Percentiles rank a stretch among this genome's conserved stretches.
Evolutionary conservation across 2,888 invertebrate species (phyloP).

Genomic region (Elysia crispata): DNA sequence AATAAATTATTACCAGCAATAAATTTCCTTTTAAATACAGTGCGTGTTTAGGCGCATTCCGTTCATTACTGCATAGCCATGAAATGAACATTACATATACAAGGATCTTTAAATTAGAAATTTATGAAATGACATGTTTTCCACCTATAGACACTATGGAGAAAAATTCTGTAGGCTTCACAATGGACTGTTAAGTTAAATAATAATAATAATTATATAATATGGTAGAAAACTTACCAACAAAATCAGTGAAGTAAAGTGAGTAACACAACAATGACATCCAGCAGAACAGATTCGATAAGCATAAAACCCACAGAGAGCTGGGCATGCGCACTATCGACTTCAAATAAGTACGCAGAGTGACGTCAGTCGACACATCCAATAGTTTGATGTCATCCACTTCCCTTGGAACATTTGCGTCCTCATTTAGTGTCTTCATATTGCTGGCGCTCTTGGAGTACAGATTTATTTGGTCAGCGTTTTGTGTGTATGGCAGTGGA

Average conservation of each 20-base stretch:
- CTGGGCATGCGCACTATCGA: constrained; percentile 95
- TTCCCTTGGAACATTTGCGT: not conserved
- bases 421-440: no score
- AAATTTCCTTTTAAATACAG: no score
- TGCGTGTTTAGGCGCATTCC: no score
- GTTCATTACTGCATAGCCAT: no score
- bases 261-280: constrained; percentile 98
- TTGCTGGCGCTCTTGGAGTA: not conserved
- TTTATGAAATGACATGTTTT: no score
- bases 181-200: no score
- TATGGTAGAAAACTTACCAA: constrained; percentile 82
- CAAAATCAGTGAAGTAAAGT: constrained; percentile 96
- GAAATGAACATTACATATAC: no score
- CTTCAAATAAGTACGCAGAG: constrained; percentile 86
- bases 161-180: no score
- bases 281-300: constrained; percentile 98
- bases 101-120: no score
- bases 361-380: constrained; percentile 67
- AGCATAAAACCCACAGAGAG: constrained; percentile 89
- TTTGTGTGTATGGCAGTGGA: not conserved
- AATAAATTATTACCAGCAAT: no score
- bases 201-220: no score
- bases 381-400: constrained; percentile 29
- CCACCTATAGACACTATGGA: no score
- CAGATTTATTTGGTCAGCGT: not conserved